These are phyloP conservation scores for Nasonovia ribisnigri DNA, from an alignment of 2,888 invertebrate genomes.

Conservation along the genomic window DNA sequence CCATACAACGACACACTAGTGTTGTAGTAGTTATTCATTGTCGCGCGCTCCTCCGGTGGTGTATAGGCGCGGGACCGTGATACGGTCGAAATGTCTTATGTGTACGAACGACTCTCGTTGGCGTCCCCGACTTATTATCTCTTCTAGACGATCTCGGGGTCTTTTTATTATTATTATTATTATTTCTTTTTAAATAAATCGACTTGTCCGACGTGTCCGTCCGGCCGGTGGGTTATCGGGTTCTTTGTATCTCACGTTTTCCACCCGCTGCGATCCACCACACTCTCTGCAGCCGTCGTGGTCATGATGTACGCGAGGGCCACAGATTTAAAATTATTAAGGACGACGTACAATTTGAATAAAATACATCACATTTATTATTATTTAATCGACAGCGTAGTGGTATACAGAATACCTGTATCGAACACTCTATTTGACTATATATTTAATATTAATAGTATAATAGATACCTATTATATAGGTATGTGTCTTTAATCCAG, in stretches of 20 bases:
- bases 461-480: background rate
- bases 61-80: background rate
- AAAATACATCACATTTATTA: constrained; percentile 13
- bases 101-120: background rate
- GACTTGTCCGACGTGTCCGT: constrained; percentile 45
- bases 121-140: constrained; percentile 35
- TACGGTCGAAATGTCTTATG: constrained; percentile 31
- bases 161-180: constrained; percentile 17
- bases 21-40: background rate
- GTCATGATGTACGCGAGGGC: background rate
- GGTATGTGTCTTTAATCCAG: background rate
- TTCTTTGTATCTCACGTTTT: constrained; percentile 57
- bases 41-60: background rate
- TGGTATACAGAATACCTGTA: background rate
- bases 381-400: constrained; percentile 21
- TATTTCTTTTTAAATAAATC: constrained; percentile 56
- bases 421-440: background rate
- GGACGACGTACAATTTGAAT: constrained; percentile 28
- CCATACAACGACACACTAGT: background rate
- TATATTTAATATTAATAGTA: background rate
- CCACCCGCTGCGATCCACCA: constrained; percentile 48
- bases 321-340: background rate
- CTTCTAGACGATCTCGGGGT: constrained; percentile 53
- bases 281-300: background rate
- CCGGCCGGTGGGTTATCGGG: constrained; percentile 44